Evolutionary conservation across 2,888 invertebrate species (phyloP).

Genomic region (Periphyllus acericola): DNA sequence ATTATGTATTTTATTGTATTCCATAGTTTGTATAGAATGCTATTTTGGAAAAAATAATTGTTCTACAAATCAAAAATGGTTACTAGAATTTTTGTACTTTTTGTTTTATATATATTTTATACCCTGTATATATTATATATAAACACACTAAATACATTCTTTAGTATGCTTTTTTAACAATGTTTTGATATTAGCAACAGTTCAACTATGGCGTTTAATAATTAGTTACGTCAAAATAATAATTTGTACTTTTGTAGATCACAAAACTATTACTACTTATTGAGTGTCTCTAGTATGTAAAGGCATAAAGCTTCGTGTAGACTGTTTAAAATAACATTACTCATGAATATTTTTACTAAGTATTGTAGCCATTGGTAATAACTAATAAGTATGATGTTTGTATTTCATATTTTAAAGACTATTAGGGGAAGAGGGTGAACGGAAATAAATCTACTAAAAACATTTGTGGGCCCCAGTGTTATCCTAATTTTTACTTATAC

Average conservation of each 20-base stretch:
- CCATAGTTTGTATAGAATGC: slow-evolving; percentile 11
- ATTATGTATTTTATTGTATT: slow-evolving; percentile 6
- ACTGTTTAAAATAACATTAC: neutral
- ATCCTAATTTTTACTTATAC: too few species aligned
- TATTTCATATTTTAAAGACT: neutral
- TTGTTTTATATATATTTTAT: slow-evolving; percentile 40
- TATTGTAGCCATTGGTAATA: neutral
- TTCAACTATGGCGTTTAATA: neutral
- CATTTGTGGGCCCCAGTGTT: too few species aligned
- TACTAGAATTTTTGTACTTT: slow-evolving; percentile 11
- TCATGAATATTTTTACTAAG: neutral
- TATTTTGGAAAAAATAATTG: neutral
- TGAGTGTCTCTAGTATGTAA: neutral
- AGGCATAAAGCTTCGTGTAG: neutral
- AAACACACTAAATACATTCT: slow-evolving; percentile 9
- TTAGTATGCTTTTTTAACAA: slow-evolving; percentile 38
- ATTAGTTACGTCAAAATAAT: neutral
- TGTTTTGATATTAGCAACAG: slow-evolving; percentile 33
- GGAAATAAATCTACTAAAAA: too few species aligned
- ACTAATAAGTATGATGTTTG: neutral
- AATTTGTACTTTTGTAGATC: slow-evolving; percentile 50
- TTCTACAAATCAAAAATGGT: neutral
- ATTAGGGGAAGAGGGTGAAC: neutral
- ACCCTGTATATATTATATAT: neutral
- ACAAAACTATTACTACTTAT: neutral